These are phyloP conservation scores for Oscheius sp. DNA, from an alignment of 2,888 invertebrate species.

Conservation along the genomic window DNA sequence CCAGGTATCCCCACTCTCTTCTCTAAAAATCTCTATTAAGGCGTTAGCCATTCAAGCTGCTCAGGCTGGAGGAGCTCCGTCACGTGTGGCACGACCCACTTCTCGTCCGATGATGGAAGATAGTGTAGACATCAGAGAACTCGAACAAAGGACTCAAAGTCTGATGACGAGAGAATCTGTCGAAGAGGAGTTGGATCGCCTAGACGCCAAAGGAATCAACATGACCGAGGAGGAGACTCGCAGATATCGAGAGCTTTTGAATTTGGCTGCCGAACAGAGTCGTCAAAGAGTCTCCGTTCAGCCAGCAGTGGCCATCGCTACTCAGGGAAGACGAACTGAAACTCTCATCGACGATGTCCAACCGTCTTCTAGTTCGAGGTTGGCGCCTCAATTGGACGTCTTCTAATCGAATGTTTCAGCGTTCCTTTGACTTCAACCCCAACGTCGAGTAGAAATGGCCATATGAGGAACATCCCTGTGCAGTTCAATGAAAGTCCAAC, in stretches of 20 bases:
- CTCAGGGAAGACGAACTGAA: slow-evolving; percentile 36
- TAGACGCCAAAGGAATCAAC: slow-evolving; percentile 53
- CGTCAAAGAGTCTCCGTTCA: slow-evolving; percentile 9
- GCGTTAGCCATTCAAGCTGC: slow-evolving; percentile 40
- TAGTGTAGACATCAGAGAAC: slow-evolving; percentile 37
- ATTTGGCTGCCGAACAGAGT: slow-evolving; percentile 28
- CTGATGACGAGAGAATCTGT: slow-evolving; percentile 55
- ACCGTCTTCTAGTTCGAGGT: slow-evolving; percentile 27
- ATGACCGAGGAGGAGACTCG: slow-evolving; percentile 50
- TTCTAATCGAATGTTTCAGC: not conserved
- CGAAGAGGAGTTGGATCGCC: slow-evolving; percentile 53
- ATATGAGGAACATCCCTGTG: slow-evolving; percentile 7
- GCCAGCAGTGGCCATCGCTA: slow-evolving; percentile 9
- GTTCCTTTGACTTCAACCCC: not conserved
- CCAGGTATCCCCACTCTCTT: slow-evolving; percentile 33
- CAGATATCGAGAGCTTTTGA: slow-evolving; percentile 44
- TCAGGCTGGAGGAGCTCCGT: slow-evolving; percentile 24
- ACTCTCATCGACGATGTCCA: slow-evolving; percentile 57
- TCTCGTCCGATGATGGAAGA: slow-evolving; percentile 29
- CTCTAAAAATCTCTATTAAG: slow-evolving; percentile 24
- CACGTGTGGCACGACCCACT: slow-evolving; percentile 33
- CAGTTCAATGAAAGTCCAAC: slow-evolving; percentile 44
- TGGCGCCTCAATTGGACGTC: not conserved
- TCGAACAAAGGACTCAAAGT: slow-evolving; percentile 38
- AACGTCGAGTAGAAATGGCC: not conserved